Conservation (phyloP, 2,113 vertebrate genomes). For the Leuciscus idus region DNA sequence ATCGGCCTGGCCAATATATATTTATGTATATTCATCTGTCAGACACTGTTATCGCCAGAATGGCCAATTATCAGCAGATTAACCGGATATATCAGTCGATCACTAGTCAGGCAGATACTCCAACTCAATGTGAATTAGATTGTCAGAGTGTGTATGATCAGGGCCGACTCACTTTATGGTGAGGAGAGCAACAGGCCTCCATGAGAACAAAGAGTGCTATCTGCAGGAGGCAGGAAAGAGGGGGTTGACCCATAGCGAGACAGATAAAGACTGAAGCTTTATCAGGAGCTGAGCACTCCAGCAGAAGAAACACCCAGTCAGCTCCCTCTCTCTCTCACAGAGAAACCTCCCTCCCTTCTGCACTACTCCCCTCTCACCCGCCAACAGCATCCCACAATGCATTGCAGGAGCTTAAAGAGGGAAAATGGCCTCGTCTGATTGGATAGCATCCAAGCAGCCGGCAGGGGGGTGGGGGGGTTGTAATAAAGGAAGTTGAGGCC, state of each 20-base stretch:
- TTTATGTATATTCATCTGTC: not conserved
- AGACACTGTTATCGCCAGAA: not conserved
- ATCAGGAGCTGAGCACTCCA: constrained; percentile 68
- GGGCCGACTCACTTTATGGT: constrained; percentile 27
- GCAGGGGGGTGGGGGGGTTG: not conserved
- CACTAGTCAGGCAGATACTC: not conserved
- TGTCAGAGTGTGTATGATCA: constrained; percentile 5
- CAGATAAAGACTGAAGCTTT: constrained; percentile 70
- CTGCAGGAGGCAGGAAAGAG: constrained; percentile 67
- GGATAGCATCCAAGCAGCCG: constrained; percentile 17
- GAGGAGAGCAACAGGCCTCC: constrained; percentile 32
- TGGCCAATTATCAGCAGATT: not conserved
- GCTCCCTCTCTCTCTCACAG: constrained; percentile 48
- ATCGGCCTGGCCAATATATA: not conserved
- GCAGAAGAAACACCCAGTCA: constrained; percentile 68
- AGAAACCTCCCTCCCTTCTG: constrained; percentile 30
- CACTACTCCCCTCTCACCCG: constrained; percentile 32
- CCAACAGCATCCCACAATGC: constrained; percentile 48
- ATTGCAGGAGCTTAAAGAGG: constrained; percentile 9
- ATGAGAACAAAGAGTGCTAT: constrained; percentile 64
- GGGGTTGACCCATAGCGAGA: constrained; percentile 53
- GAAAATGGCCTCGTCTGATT: constrained; percentile 26
- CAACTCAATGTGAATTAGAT: not conserved
- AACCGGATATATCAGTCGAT: not conserved
- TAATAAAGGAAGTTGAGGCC: constrained; percentile 42